Base-by-base conservation (phyloP, 2,797 vertebrate species). In the Ceyx erithaca region DNA sequence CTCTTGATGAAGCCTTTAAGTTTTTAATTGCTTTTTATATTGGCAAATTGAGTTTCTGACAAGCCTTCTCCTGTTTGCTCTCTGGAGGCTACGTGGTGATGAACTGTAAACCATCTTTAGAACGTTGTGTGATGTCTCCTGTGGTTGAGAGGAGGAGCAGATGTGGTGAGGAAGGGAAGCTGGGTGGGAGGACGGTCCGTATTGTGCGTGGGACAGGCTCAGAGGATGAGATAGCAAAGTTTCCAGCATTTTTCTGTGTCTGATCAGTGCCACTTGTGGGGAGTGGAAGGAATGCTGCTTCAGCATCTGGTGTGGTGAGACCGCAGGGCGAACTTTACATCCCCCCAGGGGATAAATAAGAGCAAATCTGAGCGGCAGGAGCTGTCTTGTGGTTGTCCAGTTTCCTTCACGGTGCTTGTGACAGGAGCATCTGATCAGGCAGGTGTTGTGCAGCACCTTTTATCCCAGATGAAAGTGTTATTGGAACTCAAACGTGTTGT, bases 81-180 rank as follows among this genome's bases (percentile, higher is more conserved):
- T 58, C 16, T 3, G 14, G 61, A 45, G 48, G n/a, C 15, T 30
- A 12, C 0, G 0, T 6, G 52, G 14, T 59, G 35, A 15, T 55
- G 73, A 73, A 90, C 49, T 49, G 22, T 57, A 59, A 35, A 26
- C n/a, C 8, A 1, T 69, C 40, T 82, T 80, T 0, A 1, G 49
- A 72, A 46, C 26, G 0, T 77, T n/a, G 59, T 0, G 1, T 0
- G 2, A 31, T 12, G 28, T 1, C 0, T 55, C 35, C 14, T 55
- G 31, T 1, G 1, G 57, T 28, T 14, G 31, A 40, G 55, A 20
- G 66, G 55, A 49, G 20, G 76, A 58, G 37, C 12, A 23, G 48
- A 15, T 0, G 0, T 0, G 30, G 10, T 54, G 35, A 31, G 59
- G 55, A 30, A 12, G n/a, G 35, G 61, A 26, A 41, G 28, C 28